Evolutionary conservation across 2,113 vertebrate genomes (phyloP).

Genomic region (Actenoides lindsayi): DNA sequence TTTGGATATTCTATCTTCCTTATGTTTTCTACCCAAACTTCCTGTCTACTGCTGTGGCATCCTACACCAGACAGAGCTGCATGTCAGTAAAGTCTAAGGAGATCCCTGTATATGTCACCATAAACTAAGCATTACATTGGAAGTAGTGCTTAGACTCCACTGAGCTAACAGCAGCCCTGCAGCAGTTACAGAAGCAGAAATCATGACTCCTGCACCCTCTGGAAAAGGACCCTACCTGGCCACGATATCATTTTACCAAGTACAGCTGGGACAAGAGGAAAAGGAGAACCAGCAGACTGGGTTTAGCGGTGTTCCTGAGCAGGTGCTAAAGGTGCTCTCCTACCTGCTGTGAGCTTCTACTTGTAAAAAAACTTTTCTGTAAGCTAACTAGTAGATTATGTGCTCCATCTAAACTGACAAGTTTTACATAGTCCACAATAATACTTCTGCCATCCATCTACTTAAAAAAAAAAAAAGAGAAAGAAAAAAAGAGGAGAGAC

Average conservation of each 20-base stretch:
- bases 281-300: background rate
- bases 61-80: background rate
- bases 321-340: background rate
- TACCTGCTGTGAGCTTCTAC: background rate
- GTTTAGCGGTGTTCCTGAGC: background rate
- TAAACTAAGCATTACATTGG: background rate
- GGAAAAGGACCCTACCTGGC: background rate
- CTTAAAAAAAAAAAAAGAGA: background rate
- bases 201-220: background rate
- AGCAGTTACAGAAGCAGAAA: background rate
- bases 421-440: background rate
- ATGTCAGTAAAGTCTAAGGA: background rate
- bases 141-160: background rate
- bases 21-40: background rate
- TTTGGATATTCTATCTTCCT: background rate
- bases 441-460: background rate
- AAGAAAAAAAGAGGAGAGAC: background rate
- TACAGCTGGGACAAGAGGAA: background rate
- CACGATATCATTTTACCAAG: background rate
- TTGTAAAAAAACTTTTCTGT: background rate
- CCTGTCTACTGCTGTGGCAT: background rate
- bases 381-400: background rate
- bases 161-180: background rate
- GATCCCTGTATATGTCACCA: background rate
- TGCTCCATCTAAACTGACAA: background rate